phyloP scores from a whole-genome alignment of 2,113 vertebrate genomes.

The Apistogramma diplotaenia region DNA sequence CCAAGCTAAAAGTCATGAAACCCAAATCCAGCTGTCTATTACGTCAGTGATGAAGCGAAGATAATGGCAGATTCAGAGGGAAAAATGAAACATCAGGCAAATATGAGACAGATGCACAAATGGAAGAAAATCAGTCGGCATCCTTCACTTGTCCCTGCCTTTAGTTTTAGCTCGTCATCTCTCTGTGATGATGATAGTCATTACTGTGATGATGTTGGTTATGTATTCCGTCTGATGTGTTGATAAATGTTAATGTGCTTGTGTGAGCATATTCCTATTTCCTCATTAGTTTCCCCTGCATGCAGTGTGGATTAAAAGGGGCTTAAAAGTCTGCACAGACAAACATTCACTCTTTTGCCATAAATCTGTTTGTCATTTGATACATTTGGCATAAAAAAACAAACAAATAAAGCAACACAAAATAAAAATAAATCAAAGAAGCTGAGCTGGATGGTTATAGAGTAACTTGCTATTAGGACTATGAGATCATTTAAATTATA shows the following conservation, averaged over 20 bases:
- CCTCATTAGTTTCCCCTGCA: not conserved
- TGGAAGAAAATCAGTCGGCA: not conserved
- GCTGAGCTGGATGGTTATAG: not conserved
- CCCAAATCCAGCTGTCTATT: not conserved
- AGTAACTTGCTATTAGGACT: not conserved
- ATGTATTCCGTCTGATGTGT: not conserved
- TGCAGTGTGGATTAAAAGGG: not conserved
- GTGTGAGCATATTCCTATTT: not conserved
- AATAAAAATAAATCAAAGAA: not conserved
- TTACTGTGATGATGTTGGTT: not conserved
- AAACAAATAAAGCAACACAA: not conserved
- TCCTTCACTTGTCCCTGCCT: not conserved
- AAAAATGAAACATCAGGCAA: not conserved
- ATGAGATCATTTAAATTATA: not conserved
- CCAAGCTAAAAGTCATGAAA: not conserved
- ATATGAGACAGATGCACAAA: not conserved
- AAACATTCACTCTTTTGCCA: not conserved
- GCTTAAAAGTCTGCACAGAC: not conserved
- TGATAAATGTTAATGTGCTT: not conserved
- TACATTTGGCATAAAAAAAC: not conserved
- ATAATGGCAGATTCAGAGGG: not conserved
- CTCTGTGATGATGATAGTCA: not conserved
- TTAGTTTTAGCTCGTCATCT: not conserved
- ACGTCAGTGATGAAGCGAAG: not conserved
- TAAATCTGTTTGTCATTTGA: not conserved